A percentile compares a stretch with the other conserved stretches of the same genome.
phyloP scores from a whole-genome alignment of 2,113 vertebrate genomes.

The Steatornis caripensis region DNA sequence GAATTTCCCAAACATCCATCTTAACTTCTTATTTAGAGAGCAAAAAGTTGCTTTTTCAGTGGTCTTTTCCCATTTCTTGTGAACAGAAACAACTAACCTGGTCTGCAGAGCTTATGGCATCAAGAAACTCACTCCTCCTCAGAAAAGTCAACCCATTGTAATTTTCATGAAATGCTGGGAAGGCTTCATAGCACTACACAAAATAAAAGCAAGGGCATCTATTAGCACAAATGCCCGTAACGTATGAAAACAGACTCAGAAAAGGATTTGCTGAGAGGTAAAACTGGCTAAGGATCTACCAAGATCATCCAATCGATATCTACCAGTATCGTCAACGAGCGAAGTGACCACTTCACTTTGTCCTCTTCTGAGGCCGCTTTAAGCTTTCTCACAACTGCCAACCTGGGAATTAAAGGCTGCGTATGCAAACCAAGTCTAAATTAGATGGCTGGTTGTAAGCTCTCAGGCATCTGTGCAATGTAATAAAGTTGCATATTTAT shows the following conservation, averaged over 20 bases:
- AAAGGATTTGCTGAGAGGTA: background rate
- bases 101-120: background rate
- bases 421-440: background rate
- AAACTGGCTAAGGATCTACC: background rate
- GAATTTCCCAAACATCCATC: background rate
- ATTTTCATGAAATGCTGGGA: background rate
- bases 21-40: background rate
- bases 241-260: background rate
- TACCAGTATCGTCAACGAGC: no score
- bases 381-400: background rate
- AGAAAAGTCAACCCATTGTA: background rate
- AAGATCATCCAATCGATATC: fast-evolving
- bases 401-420: background rate
- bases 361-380: background rate
- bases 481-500: background rate
- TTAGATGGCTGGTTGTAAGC: background rate
- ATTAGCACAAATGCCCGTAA: background rate
- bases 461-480: background rate
- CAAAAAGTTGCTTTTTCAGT: background rate
- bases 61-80: background rate
- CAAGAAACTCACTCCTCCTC: background rate
- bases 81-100: background rate
- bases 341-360: fast-evolving
- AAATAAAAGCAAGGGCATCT: background rate
- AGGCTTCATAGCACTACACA: background rate